These are phyloP conservation scores for Cossypha dichroa DNA, from an alignment of 2,797 vertebrate genomes.

Conservation along the genomic window DNA sequence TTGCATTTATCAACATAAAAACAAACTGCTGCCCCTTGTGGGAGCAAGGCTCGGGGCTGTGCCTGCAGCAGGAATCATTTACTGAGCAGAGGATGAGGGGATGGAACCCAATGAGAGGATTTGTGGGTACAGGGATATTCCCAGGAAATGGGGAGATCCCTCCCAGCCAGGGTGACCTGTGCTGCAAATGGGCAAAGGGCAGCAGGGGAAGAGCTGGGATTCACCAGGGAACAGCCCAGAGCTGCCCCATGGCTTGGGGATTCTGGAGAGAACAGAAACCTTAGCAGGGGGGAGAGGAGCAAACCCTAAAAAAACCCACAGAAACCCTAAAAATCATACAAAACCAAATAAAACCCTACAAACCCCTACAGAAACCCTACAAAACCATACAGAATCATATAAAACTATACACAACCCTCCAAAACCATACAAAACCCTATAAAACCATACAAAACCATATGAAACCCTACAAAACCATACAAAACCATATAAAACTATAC, in stretches of 20 bases:
- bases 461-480: no score
- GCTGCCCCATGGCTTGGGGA: background rate
- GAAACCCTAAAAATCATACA: no score
- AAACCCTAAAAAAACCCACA: background rate
- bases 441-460: no score
- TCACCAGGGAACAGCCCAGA: fast-evolving
- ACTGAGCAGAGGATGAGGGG: background rate
- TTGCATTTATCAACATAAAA: fast-evolving
- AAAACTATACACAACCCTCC: background rate
- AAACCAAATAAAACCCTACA: no score
- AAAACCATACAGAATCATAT: no score
- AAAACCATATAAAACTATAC: no score
- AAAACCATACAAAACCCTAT: no score
- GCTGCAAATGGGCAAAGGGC: no score
- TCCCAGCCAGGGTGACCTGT: no score
- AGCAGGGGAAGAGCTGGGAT: fast-evolving
- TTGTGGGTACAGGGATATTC: fast-evolving
- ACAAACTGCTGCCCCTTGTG: background rate
- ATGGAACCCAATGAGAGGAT: fast-evolving
- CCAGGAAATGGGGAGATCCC: background rate
- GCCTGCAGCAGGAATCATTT: background rate
- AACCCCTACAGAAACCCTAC: background rate
- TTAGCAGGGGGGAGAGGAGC: background rate
- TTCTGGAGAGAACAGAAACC: fast-evolving
- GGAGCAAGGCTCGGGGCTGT: background rate